Conservation (phyloP, 2,797 vertebrate species). For the Morus bassanus region DNA sequence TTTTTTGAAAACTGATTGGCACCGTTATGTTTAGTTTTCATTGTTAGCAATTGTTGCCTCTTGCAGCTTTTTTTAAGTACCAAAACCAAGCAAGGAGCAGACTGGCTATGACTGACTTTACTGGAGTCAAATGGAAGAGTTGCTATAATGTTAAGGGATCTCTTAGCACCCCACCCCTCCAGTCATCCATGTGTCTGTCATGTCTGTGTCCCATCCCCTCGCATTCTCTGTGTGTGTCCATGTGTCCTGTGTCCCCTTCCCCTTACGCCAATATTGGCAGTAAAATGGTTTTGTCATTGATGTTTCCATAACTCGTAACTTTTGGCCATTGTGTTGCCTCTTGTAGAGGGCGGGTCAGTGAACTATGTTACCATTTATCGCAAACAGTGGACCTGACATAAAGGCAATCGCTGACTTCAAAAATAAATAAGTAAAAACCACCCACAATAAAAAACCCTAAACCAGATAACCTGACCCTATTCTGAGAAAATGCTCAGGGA, state of each 20-base stretch:
- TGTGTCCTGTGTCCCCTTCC: not conserved
- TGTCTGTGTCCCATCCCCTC: not conserved
- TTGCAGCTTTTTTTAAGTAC: not conserved
- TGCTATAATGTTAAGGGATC: not conserved
- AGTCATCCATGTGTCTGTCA: not conserved
- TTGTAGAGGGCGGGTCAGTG: not conserved
- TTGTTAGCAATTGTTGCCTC: not conserved
- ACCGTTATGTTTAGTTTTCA: not conserved
- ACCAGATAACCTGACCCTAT: not conserved
- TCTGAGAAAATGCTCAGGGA: not conserved
- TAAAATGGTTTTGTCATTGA: not conserved
- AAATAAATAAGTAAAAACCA: not conserved
- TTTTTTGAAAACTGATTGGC: not conserved
- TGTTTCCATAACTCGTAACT: not conserved
- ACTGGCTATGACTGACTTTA: not conserved
- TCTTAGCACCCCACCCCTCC: not conserved
- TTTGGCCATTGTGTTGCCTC: not conserved
- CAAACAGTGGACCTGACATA: not conserved
- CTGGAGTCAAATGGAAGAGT: not conserved
- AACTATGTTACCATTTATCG: not conserved
- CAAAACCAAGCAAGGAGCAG: not conserved
- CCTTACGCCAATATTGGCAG: not conserved
- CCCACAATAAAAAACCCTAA: fast-evolving
- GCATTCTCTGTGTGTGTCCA: not conserved
- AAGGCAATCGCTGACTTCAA: not conserved